Percentiles rank a stretch among this genome's conserved stretches.
Evolutionary conservation across 2,888 invertebrate species (phyloP).

Genomic region (Antitype chi): DNA sequence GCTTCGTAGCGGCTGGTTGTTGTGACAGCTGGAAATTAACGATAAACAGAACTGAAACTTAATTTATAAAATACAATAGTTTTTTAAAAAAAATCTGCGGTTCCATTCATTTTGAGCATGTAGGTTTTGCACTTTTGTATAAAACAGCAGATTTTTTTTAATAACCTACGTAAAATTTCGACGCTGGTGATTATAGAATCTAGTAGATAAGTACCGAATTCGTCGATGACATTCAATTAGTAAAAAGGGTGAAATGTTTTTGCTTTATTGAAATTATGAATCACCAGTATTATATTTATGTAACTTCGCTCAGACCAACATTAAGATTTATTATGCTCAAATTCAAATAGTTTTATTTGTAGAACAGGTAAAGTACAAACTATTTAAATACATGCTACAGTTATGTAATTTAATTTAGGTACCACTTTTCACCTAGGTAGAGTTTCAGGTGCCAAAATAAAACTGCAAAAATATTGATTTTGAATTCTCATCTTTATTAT

Average conservation of each 20-base stretch:
- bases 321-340: too few relatives aligned
- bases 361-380: too few relatives aligned
- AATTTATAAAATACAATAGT: not conserved
- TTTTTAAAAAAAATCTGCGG: not conserved
- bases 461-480: constrained; percentile 76
- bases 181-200: not conserved
- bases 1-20: constrained; percentile 91
- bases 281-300: not conserved
- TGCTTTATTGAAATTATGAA: not conserved
- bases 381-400: not conserved
- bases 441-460: not conserved
- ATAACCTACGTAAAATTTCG: not conserved
- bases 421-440: too few relatives aligned
- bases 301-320: not conserved
- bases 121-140: not conserved
- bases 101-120: not conserved
- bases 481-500: constrained; percentile 84
- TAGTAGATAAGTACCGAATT: too few relatives aligned
- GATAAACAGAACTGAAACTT: constrained; percentile 11
- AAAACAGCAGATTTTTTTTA: not conserved
- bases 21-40: constrained; percentile 73
- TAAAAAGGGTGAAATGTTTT: not conserved
- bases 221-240: not conserved
- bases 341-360: too few relatives aligned
- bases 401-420: not conserved